Percentiles rank a stretch among this genome's conserved stretches.
phyloP scores from a whole-genome alignment of 2,797 vertebrate species.

The Anguilla pacifica region DNA sequence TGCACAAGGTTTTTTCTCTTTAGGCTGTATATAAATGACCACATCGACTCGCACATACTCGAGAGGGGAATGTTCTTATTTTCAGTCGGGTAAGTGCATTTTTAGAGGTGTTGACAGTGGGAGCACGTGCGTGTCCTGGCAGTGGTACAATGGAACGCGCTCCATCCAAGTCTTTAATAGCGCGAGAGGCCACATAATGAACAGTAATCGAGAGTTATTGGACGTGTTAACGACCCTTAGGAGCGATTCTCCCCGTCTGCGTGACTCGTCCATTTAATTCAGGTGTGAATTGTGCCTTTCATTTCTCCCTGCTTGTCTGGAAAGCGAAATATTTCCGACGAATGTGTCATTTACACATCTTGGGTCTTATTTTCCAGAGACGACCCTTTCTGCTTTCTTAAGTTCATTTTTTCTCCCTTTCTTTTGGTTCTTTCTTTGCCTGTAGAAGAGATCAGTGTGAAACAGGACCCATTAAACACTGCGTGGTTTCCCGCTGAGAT shows the following conservation, averaged over 20 bases:
- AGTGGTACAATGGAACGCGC: constrained; percentile 27
- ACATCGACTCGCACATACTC: background rate
- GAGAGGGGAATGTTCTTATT: background rate
- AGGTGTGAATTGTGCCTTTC: constrained; percentile 29
- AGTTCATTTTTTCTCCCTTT: constrained; percentile 2
- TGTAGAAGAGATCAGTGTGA: constrained; percentile 41
- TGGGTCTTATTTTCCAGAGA: background rate
- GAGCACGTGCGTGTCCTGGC: constrained; percentile 44
- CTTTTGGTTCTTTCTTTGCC: constrained; percentile 25
- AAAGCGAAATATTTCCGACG: constrained; percentile 19
- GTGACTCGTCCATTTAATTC: constrained; percentile 31
- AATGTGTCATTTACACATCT: background rate
- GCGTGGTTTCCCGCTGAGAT: constrained; percentile 41
- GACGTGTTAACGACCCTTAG: constrained; percentile 34
- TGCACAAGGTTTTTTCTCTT: background rate
- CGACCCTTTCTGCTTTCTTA: background rate
- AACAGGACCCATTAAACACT: constrained; percentile 22
- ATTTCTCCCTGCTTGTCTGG: constrained; percentile 17
- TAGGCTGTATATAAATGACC: background rate
- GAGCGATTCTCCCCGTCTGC: constrained; percentile 29
- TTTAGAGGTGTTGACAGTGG: constrained; percentile 33
- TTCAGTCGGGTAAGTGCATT: constrained; percentile 9
- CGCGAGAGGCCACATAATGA: constrained; percentile 40
- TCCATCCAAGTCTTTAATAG: constrained; percentile 29
- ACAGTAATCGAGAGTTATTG: constrained; percentile 33